Evolutionary conservation across 2,888 invertebrate genomes (phyloP), one percentile per base, ranked within the genome.

Genomic region (Pecten maximus): DNA sequence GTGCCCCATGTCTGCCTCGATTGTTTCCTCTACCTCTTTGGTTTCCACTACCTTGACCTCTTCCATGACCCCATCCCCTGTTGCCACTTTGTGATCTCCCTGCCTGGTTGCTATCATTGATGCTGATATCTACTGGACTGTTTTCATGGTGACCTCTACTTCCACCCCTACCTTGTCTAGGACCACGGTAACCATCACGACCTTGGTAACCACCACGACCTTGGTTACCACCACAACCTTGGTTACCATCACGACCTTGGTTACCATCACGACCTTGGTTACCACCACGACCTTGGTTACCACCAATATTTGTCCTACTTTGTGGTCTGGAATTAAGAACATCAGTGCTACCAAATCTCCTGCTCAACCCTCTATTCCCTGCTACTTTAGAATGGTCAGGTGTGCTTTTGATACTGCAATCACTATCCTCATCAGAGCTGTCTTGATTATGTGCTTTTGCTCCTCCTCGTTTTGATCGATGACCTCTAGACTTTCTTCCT

Each of bases 91-190:
- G 48, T 12, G 23, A 35, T 88, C 50, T 39, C 28, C 54, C 4
- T 2, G 0, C 0, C 12, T 48, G 40, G 28, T 54, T 54, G 23
- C 28, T 54, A 0, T 88, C 50, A 23, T 35, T 50, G 48, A 23
- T 39, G 19, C 15, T 19, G 23, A 50, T 10, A 39, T n/a, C 50
- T 28, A 35, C 50, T 16, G 10, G 2, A 39, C 54, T 54, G 48
- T 35, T 39, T 16, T 88, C 28, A 19, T 54, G 50, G n/a, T 40
- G 50, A 74, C 86, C 74, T 40, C 74, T 28, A 40, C 40, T 35
- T 40, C 60, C 88, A 40, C 74, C 60, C 44, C 40, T 86, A 40
- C 74, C 89, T 89, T 23, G 16, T 74, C 44, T 74, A 23, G 40
- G 40, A 60, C 74, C 60, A 40, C 6, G 60, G 40, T 50, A 40